Evolutionary conservation across 2,113 vertebrate genomes (phyloP).

Genomic region (Cavia aperea): DNA sequence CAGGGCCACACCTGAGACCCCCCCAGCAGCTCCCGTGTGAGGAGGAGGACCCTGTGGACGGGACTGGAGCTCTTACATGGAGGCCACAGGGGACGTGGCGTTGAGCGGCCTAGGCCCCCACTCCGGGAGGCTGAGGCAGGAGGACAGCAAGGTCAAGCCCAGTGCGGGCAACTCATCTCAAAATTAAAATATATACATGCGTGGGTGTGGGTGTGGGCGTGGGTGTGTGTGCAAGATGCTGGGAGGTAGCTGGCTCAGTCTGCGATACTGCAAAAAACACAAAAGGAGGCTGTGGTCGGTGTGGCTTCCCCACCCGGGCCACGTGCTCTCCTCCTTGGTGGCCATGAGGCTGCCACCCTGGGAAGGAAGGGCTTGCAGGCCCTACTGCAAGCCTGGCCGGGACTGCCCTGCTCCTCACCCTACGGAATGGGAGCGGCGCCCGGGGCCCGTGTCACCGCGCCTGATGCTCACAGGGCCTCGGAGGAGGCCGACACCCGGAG

Average conservation of each 20-base stretch:
- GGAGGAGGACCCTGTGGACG: not conserved
- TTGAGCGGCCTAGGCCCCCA: not conserved
- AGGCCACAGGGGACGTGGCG: not conserved
- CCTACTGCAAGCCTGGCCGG: too few species aligned
- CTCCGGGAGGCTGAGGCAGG: not conserved
- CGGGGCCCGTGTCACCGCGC: not conserved
- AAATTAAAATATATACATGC: not conserved
- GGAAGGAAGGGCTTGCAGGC: too few species aligned
- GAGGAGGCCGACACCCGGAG: rapidly evolving
- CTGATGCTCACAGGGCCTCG: not conserved
- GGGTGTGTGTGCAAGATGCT: not conserved
- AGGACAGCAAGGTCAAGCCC: not conserved
- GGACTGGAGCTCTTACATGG: not conserved
- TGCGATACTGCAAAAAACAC: not conserved
- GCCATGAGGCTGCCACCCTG: not conserved
- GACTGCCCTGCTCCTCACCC: not conserved
- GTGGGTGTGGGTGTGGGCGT: too few species aligned
- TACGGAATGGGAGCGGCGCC: not conserved
- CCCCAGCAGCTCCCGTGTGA: not conserved
- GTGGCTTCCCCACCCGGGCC: not conserved
- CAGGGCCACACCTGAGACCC: not conserved
- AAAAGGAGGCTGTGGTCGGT: not conserved
- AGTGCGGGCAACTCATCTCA: not conserved
- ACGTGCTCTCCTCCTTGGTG: not conserved
- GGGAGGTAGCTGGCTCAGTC: not conserved